Evolutionary conservation across 2,888 invertebrate species (phyloP), one percentile per base, ranked within the genome.

Genomic region (Esperia sulphurella): DNA sequence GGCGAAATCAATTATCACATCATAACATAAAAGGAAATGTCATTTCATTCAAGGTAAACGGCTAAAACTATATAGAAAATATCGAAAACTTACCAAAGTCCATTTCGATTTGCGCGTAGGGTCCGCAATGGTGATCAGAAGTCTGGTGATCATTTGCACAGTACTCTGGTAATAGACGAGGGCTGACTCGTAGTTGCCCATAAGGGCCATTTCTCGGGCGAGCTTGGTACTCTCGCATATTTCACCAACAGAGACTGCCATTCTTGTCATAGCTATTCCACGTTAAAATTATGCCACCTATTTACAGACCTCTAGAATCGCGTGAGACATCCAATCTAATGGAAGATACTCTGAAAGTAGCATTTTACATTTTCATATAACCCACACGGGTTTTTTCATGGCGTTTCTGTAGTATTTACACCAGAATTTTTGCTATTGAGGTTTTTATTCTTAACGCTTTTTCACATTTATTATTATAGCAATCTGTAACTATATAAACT

Each of bases 151-250:
- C 91, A 97, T 96, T 79, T 97, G 96, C 50, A 98, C 92, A 8
- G 96, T 95, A 46, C 97, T 96, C 79, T 98, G 96, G 78, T 98
- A 98, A 83, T 97, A 98, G 50, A 98, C 96, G 59, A 95, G 92
- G 21, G 98, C 96, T 55, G 96, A 95, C 73, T 98, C 98, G 77
- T 99, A 99, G 84, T 98, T 97, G 14, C 98, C 98, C 76, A 96
- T 94, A 70, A 98, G 90, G 54, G 97, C 96, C 94, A 96, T 96
- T 91, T 99, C 98, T 71, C 98, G 92, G 50, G 97, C 98, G 83
- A 97, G 87, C 86, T 96, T 97, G 52, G 97, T 96, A 90, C 97
- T 98, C 90, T 98, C 97, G 91, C 95, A 95, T 87, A 97, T 96
- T 91, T 97, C 97, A 83, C 94, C 94, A 82, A 95, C 93, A 75